Evolutionary conservation across 1,140 invertebrate genomes (phyloP), one percentile per base, ranked within the genome.

Genomic region (Glomeris maerens): DNA sequence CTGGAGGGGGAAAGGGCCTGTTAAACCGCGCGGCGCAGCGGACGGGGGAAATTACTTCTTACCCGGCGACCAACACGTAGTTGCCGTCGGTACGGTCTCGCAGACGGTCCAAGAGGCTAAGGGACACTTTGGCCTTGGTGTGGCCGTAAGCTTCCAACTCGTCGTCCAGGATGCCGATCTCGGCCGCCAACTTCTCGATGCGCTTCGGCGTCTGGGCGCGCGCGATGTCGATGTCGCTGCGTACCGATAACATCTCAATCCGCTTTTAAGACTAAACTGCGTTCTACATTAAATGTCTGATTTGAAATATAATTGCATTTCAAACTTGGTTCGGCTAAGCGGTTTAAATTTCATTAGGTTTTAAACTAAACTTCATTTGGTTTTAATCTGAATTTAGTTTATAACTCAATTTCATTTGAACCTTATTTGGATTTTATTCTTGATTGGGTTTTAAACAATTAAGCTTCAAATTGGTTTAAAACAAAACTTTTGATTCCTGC

Each of bases 31-130:
- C n/a, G n/a, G n/a, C n/a, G n/a, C n/a, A n/a, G n/a, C n/a, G n/a
- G n/a, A n/a, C n/a, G n/a, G n/a, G n/a, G 28, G 27, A 10, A 14
- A 14, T 53, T n/a, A 27, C 46, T 25, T 59, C 66, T 74, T 70
- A 88, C 84, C 92, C 94, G 42, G 84, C 84, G 28, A 98, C 88
- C 1, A 98, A 88, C 53, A 98, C 79, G 68, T 92, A 97, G 72
- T 89, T 91, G 54, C 94, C 95, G 68, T 81, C 70, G 36, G 71
- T 70, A 47, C 79, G 75, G 42, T 78, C 58, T 38, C 72, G 60
- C 3, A 96, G 68, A 45, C 93, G 69, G 7, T 95, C 70, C 3
- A 96, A 64, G 38, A 92, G 79, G 1, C 76, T 76, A 2, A 98
- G 68, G 0, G 81, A 77, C n/a, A 99, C 76, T 72, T 99, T 99